These are phyloP conservation scores for Elanoides forficatus DNA, from an alignment of 2,113 vertebrate species.

Conservation along the genomic window DNA sequence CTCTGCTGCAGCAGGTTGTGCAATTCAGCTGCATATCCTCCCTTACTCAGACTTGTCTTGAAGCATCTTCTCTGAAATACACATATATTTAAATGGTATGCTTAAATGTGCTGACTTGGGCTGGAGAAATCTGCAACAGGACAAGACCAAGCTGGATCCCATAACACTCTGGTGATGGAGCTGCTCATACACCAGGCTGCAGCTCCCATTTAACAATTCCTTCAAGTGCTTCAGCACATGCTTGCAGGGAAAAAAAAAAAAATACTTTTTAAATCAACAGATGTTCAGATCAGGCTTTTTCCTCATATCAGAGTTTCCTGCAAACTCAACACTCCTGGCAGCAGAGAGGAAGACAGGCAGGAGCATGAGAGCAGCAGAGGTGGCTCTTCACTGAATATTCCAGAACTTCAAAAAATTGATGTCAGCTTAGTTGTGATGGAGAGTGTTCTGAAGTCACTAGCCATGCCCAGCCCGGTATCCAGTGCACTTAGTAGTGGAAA, in stretches of 20 bases:
- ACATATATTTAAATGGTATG: neutral
- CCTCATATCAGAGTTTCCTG: neutral
- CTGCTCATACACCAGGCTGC: neutral
- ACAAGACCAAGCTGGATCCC: neutral
- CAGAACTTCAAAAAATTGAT: neutral
- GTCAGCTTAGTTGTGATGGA: neutral
- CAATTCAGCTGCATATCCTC: neutral
- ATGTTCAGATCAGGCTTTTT: neutral
- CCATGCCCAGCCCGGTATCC: neutral
- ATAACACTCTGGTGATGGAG: fast-evolving
- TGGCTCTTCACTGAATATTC: neutral
- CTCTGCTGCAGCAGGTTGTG: neutral
- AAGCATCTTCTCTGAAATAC: neutral
- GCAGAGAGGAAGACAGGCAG: neutral
- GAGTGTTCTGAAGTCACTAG: neutral
- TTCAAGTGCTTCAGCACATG: neutral
- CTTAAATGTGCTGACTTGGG: neutral
- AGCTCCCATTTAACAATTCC: neutral
- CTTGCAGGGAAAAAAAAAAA: fast-evolving
- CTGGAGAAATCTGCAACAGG: neutral
- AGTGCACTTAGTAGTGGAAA: neutral
- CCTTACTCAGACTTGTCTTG: neutral
- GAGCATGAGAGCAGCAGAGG: neutral
- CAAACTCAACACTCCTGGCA: neutral
- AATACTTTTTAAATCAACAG: neutral